A percentile compares a stretch with the other conserved stretches of the same genome.
These are phyloP conservation scores for Caranx ignobilis DNA, from an alignment of 2,113 vertebrate genomes.

Conservation along the genomic window DNA sequence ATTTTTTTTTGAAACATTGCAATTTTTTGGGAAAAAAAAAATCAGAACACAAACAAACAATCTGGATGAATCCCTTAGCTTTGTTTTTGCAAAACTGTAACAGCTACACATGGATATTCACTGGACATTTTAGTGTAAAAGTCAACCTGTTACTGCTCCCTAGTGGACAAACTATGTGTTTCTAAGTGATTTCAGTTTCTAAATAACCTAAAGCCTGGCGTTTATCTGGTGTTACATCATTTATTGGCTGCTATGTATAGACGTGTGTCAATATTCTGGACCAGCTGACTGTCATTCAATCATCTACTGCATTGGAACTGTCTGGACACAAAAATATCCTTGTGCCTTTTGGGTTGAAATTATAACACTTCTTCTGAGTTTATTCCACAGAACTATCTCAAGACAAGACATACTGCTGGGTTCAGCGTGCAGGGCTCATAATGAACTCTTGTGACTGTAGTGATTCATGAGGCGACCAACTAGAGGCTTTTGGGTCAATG, in stretches of 20 bases:
- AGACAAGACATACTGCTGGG: slow-evolving; percentile 26
- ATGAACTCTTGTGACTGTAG: slow-evolving; percentile 29
- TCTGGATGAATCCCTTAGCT: background rate
- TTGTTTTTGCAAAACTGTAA: background rate
- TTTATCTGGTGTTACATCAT: too few species aligned
- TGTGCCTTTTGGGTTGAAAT: too few species aligned
- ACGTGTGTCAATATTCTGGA: too few species aligned
- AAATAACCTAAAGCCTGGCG: background rate
- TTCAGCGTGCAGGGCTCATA: slow-evolving; percentile 40
- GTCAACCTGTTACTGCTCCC: background rate
- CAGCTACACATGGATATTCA: background rate
- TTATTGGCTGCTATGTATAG: too few species aligned
- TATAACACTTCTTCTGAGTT: background rate
- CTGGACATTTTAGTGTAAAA: too few species aligned
- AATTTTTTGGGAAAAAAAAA: background rate
- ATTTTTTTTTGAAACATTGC: background rate
- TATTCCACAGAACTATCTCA: background rate
- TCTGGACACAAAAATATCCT: background rate
- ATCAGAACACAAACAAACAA: background rate
- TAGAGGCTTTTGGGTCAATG: slow-evolving; percentile 24
- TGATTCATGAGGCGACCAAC: slow-evolving; percentile 30
- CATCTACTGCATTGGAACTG: background rate
- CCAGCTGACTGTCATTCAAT: background rate
- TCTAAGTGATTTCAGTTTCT: background rate
- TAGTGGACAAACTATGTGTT: background rate